Percentiles rank a stretch among this genome's conserved stretches.
Evolutionary conservation across 2,888 invertebrate genomes (phyloP).

Genomic region (Prenolepis imparis): DNA sequence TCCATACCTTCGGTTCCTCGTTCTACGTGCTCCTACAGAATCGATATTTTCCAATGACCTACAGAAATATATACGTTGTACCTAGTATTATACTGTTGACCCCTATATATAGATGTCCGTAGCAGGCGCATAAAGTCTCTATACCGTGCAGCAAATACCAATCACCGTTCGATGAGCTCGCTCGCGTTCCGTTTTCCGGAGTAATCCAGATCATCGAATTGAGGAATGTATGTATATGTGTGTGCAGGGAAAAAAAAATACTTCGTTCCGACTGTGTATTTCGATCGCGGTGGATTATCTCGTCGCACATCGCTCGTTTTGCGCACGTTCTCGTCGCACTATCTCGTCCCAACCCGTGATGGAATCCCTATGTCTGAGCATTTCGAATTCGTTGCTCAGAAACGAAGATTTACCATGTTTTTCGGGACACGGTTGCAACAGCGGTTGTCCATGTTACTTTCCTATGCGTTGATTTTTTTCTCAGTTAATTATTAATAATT

Average conservation of each 20-base stretch:
- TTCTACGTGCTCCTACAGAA: constrained; percentile 28
- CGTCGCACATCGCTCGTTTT: constrained; percentile 50
- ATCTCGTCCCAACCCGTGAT: constrained; percentile 65
- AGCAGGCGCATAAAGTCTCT: constrained; percentile 35
- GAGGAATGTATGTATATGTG: constrained; percentile 12
- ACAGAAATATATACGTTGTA: constrained; percentile 37
- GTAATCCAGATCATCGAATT: constrained; percentile 55
- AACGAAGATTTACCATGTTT: constrained; percentile 4
- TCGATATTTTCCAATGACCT: constrained; percentile 44
- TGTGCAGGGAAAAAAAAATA: background rate
- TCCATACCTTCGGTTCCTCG: constrained; percentile 28
- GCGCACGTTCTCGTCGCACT: constrained; percentile 27
- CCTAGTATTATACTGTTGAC: constrained; percentile 10
- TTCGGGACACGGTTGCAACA: constrained; percentile 7
- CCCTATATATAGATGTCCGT: constrained; percentile 16
- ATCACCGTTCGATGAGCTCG: constrained; percentile 48
- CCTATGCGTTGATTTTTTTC: background rate
- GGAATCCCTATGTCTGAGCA: constrained; percentile 63
- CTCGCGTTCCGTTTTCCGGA: constrained; percentile 26
- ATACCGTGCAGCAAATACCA: constrained; percentile 37
- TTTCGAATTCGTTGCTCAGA: constrained; percentile 31
- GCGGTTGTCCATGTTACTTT: background rate
- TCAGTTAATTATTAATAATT: background rate
- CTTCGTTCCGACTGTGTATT: constrained; percentile 14
- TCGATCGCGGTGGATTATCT: constrained; percentile 48